These are phyloP conservation scores for Euplagia quadripunctaria DNA, from an alignment of 2,888 invertebrate genomes.

Conservation along the genomic window DNA sequence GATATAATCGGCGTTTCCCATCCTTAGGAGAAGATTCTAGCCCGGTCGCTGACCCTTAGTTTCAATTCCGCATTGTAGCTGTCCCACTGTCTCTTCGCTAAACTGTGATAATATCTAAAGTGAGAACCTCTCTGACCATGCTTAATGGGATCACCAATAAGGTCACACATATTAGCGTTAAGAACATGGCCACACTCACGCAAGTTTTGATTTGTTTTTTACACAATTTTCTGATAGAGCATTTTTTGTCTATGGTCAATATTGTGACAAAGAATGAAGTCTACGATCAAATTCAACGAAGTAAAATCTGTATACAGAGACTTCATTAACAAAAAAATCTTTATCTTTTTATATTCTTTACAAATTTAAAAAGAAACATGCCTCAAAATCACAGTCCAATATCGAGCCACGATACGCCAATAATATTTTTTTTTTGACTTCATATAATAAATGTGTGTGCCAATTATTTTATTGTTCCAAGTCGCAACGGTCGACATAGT, in stretches of 20 bases:
- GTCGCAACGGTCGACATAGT: no score
- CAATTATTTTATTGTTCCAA: no score
- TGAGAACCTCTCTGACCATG: conserved; percentile 30
- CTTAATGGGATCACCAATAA: conserved; percentile 48
- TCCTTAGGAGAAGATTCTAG: not conserved
- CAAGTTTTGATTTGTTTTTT: not conserved
- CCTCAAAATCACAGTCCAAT: no score
- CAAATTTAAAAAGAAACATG: no score
- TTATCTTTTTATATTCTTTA: no score
- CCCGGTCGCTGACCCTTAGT: conserved; percentile 64
- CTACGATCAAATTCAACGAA: not conserved
- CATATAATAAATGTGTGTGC: no score
- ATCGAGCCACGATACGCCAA: no score
- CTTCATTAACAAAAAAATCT: no score
- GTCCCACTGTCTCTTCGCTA: conserved; percentile 25
- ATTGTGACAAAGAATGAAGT: not conserved
- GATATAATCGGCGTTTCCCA: not conserved
- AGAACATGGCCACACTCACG: conserved; percentile 17
- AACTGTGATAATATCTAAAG: conserved; percentile 52
- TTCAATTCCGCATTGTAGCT: conserved; percentile 64
- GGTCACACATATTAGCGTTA: conserved; percentile 49
- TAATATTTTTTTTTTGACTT: no score
- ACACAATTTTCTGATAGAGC: not conserved
- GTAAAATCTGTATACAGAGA: no score
- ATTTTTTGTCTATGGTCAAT: not conserved